Evolutionary conservation across 2,888 invertebrate species (phyloP).

Genomic region (Patella ulyssiponensis): DNA sequence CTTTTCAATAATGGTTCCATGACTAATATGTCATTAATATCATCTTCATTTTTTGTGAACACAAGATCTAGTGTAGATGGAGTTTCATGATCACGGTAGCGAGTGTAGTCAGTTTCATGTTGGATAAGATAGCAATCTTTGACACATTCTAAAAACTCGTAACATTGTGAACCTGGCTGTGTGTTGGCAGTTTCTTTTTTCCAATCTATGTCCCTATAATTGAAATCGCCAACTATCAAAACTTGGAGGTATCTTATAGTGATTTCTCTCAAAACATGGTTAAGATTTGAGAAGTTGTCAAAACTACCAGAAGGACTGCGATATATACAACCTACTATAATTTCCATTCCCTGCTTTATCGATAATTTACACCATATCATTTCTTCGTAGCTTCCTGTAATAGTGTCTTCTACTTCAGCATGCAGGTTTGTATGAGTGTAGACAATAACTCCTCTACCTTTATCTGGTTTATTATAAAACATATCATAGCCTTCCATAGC

Average conservation of each 20-base stretch:
- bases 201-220: no score
- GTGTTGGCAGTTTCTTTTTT: no score
- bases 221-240: no score
- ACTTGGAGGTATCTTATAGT: neutral
- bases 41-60: neutral
- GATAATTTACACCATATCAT: constrained; percentile 8
- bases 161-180: no score
- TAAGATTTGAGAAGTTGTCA: neutral
- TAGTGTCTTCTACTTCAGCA: no score
- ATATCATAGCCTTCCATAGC: neutral
- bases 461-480: neutral
- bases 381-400: neutral
- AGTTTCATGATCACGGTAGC: neutral
- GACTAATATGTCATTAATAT: neutral
- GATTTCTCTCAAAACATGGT: no score
- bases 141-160: no score
- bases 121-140: neutral
- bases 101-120: neutral
- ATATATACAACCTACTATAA: neutral
- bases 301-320: neutral
- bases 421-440: neutral
- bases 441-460: neutral
- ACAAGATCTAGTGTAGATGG: neutral
- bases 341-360: neutral
- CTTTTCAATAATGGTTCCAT: neutral